These are phyloP conservation scores for Psylliodes chrysocephalus DNA, from an alignment of 2,888 invertebrate species.

Conservation along the genomic window DNA sequence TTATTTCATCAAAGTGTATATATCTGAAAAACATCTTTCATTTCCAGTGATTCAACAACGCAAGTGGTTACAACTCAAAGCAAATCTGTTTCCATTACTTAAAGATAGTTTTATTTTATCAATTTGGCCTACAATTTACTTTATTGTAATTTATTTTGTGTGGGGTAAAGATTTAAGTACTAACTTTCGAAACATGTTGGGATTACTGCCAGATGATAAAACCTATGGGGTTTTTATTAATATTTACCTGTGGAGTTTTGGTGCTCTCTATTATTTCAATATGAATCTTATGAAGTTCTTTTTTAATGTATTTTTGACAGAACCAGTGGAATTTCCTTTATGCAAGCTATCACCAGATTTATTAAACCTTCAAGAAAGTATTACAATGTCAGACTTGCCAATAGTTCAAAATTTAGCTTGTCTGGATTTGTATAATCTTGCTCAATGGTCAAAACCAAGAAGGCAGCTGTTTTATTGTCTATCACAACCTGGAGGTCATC, in stretches of 20 bases:
- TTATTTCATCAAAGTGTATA: conserved; percentile 70
- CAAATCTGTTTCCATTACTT: conserved; percentile 68
- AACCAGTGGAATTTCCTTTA: conserved; percentile 75
- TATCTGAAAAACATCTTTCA: conserved; percentile 69
- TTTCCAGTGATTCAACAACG: conserved; percentile 79
- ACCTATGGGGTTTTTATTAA: conserved; percentile 65
- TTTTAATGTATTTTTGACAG: conserved; percentile 77
- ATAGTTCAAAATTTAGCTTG: conserved; percentile 81
- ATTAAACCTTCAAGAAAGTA: conserved; percentile 71
- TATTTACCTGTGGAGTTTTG: conserved; percentile 75
- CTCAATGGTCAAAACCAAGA: conserved; percentile 71
- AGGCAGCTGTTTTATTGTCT: conserved; percentile 76
- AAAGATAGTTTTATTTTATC: conserved; percentile 71
- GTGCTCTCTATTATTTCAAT: conserved; percentile 75
- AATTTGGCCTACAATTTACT: conserved; percentile 72
- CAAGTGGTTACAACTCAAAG: conserved; percentile 75
- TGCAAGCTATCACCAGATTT: conserved; percentile 62
- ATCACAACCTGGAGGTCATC: conserved; percentile 87
- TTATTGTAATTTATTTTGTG: conserved; percentile 71
- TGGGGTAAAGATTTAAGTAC: conserved; percentile 69
- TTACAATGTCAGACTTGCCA: conserved; percentile 71
- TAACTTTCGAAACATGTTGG: conserved; percentile 67
- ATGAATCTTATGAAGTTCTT: conserved; percentile 77
- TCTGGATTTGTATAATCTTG: conserved; percentile 76
- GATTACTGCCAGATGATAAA: conserved; percentile 65